Conservation (phyloP, 2,888 invertebrate genomes). For the Leptarthrus brevirostris region DNA sequence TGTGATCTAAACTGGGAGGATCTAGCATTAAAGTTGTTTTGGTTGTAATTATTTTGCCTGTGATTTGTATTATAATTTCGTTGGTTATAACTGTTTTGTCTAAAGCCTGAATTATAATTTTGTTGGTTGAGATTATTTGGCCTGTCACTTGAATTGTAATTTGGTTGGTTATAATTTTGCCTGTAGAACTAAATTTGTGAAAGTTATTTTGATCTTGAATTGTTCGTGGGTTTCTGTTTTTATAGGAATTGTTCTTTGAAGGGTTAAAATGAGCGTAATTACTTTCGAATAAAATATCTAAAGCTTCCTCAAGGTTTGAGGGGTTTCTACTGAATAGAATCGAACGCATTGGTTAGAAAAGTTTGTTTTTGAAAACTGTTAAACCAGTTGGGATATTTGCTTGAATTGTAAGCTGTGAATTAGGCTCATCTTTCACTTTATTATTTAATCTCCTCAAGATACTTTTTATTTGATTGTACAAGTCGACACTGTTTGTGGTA, state of each 20-base stretch:
- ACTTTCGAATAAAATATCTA: too few species aligned
- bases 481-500: too few species aligned
- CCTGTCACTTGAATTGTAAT: background rate
- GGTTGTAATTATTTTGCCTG: too few species aligned
- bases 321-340: conserved; percentile 37
- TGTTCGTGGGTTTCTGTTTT: background rate
- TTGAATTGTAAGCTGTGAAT: background rate
- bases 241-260: background rate
- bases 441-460: too few species aligned
- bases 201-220: background rate
- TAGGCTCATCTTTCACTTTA: conserved; percentile 40
- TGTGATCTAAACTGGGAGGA: too few species aligned
- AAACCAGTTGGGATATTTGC: conserved; percentile 13
- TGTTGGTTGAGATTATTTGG: background rate
- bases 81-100: too few species aligned
- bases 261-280: too few species aligned
- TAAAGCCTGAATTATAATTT: too few species aligned
- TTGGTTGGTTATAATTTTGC: background rate
- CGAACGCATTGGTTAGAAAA: conserved; percentile 39
- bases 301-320: background rate
- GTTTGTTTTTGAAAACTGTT: conserved; percentile 31
- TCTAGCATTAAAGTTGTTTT: too few species aligned
- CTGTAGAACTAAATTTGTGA: background rate
- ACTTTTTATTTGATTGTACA: too few species aligned
- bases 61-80: too few species aligned